Evolutionary conservation across 2,797 vertebrate species (phyloP), one percentile per base, ranked within the genome.

Genomic region (Acridotheres tristis): DNA sequence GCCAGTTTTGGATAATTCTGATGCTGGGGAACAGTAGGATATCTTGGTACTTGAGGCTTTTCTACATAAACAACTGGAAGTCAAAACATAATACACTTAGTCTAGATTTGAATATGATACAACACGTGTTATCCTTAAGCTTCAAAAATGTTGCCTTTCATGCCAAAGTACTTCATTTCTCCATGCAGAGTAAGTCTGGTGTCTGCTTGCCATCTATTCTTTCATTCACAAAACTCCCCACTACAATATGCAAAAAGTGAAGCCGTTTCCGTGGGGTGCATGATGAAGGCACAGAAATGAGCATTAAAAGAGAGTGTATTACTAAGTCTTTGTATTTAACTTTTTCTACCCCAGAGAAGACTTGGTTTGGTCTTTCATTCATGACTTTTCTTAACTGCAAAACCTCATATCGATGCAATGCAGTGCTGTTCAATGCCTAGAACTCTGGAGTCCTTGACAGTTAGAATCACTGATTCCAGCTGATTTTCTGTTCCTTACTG

Each of bases 251-350:
- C 53, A 40, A 73, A 75, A 74, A 42, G 62, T 12, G 25, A 34
- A 75, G 16, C 34, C 7, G 1, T 42, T 74, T 53, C 23, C 0
- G 0, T 34, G 11, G 16, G 15, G 2, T 61, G 5, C 17, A 7
- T 27, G 61, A 53, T n/a, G 20, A 76, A 76, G 36, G 10, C 43
- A 48, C 8, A 62, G n/a, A 86, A 85, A 67, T 65, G 8, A 3
- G 2, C 42, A 23, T 43, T 22, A 30, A 36, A 54, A 71, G 27
- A 51, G 43, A 27, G 3, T 29, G 11, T 38, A 4, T 63, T 45
- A 11, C 20, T n/a, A 34, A 30, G 18, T 30, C 29, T 85, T 83
- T 85, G 43, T 62, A 12, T 8, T 3, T 27, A 54, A 58, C 10
- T 42, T 57, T 84, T 88, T 29, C 29, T 69, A 6, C 14, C 10